Conservation (phyloP, 2,113 vertebrate species). For the Micronycteris hirsuta region DNA sequence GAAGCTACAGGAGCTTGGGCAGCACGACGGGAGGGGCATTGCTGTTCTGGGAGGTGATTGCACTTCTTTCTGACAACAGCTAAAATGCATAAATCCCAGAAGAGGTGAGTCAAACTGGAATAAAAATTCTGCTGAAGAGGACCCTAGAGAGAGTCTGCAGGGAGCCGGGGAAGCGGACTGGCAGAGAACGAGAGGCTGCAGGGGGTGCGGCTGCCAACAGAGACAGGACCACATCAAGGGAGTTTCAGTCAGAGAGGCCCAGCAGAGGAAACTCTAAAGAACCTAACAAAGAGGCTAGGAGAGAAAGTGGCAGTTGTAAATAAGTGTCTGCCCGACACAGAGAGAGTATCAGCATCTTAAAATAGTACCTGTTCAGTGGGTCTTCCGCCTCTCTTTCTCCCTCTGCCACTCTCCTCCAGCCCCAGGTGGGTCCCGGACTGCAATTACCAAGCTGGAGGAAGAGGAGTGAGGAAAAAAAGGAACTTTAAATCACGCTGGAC, state of each 20-base stretch:
- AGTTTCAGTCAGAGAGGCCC: neutral
- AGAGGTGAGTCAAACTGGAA: neutral
- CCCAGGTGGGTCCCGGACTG: neutral
- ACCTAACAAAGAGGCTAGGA: neutral
- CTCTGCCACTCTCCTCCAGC: neutral
- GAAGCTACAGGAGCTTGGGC: neutral
- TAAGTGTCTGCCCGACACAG: neutral
- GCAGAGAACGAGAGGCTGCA: neutral
- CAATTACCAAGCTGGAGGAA: neutral
- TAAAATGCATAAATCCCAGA: neutral
- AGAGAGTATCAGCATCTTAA: neutral
- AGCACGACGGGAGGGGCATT: fast-evolving
- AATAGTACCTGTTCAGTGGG: fast-evolving
- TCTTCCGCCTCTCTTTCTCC: neutral
- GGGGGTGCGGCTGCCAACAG: neutral
- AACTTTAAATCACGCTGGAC: neutral
- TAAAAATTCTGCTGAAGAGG: neutral
- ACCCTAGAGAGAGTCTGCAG: neutral
- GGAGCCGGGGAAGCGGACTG: neutral
- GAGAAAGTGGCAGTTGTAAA: neutral
- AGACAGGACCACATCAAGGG: neutral
- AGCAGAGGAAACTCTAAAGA: neutral
- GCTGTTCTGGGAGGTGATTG: neutral
- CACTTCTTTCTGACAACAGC: neutral
- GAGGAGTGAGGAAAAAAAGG: neutral